These are phyloP conservation scores for Oceanodroma leucorhoa DNA, from an alignment of 2,797 vertebrate genomes.

Conservation along the genomic window DNA sequence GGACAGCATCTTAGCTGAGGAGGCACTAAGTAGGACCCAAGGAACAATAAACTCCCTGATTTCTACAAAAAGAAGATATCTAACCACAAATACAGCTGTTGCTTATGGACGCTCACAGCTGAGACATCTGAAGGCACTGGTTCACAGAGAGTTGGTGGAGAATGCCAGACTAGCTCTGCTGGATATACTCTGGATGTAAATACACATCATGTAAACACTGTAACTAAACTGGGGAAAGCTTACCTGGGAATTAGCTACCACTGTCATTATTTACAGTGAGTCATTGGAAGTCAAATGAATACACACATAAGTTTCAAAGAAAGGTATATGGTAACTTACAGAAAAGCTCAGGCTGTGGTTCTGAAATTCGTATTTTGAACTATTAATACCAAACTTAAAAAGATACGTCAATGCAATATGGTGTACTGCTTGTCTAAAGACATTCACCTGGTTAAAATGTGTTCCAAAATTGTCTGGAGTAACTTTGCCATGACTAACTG, in stretches of 20 bases:
- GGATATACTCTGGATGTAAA: not conserved
- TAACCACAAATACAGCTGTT: not conserved
- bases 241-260: not conserved
- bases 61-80: not conserved
- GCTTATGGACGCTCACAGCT: not conserved
- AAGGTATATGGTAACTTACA: rapidly evolving
- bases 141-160: not conserved
- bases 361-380: not conserved
- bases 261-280: not conserved
- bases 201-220: not conserved
- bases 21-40: not conserved
- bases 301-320: not conserved
- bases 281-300: not conserved
- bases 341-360: not conserved
- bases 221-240: not conserved
- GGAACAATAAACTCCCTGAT: not conserved
- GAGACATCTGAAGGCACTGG: not conserved
- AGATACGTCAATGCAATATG: not conserved
- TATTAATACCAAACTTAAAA: not conserved
- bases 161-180: not conserved
- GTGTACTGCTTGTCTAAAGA: not conserved
- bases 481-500: not conserved
- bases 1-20: not conserved
- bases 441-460: not conserved
- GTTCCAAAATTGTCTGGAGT: not conserved